A percentile compares a stretch with the other conserved stretches of the same genome.
These are phyloP conservation scores for Anas flavirostris DNA, from an alignment of 2,797 vertebrate genomes.

Conservation along the genomic window DNA sequence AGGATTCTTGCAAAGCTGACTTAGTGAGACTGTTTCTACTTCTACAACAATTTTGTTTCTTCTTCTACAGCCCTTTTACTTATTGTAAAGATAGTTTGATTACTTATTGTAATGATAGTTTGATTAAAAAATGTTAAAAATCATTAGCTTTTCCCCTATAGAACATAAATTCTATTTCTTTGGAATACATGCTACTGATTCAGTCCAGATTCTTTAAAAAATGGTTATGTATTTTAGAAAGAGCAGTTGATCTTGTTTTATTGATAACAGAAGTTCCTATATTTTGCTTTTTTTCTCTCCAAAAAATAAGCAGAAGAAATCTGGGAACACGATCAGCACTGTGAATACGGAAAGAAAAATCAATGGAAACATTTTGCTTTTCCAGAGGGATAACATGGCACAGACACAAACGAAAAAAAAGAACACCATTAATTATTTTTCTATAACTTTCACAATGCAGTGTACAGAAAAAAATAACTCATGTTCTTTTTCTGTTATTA, in stretches of 20 bases:
- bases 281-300: neutral
- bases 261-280: neutral
- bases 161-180: neutral
- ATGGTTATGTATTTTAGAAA: neutral
- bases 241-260: neutral
- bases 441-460: neutral
- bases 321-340: neutral
- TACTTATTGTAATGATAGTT: neutral
- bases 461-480: neutral
- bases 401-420: neutral
- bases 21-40: conserved; percentile 3
- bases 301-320: neutral
- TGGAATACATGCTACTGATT: neutral
- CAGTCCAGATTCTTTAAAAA: neutral
- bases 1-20: conserved; percentile 17
- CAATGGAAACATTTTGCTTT: neutral
- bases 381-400: neutral
- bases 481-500: neutral
- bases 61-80: neutral
- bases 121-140: neutral
- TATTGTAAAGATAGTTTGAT: neutral
- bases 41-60: neutral
- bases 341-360: neutral
- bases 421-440: neutral
- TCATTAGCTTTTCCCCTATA: neutral